A percentile compares a stretch with the other conserved stretches of the same genome.
These are phyloP conservation scores for Spialia ferax DNA, from an alignment of 2,888 invertebrate species.

Conservation along the genomic window DNA sequence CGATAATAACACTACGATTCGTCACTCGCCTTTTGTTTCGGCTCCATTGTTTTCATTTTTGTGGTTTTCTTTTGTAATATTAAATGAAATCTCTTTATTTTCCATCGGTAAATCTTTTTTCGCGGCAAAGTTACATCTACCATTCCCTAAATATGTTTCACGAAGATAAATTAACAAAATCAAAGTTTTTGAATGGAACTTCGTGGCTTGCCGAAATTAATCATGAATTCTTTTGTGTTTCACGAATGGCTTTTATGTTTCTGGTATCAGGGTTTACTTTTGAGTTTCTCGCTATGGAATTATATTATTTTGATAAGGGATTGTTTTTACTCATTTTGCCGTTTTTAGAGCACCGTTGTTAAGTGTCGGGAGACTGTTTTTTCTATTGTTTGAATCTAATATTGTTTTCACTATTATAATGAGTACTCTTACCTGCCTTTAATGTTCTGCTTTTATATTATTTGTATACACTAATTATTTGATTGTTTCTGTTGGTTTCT, in stretches of 20 bases:
- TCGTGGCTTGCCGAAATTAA: conserved; percentile 33
- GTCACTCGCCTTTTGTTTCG: conserved; percentile 36
- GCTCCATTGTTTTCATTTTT: conserved; percentile 37
- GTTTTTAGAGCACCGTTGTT: conserved; percentile 14
- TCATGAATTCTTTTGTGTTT: conserved; percentile 26
- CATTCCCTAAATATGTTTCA: conserved; percentile 40
- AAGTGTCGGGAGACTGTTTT: conserved; percentile 6
- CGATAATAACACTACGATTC: conserved; percentile 38
- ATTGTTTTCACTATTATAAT: conserved; percentile 14
- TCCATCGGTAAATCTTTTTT: conserved; percentile 41
- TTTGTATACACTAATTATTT: conserved; percentile 12
- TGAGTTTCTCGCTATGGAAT: background rate
- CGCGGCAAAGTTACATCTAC: conserved; percentile 40
- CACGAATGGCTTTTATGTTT: conserved; percentile 22
- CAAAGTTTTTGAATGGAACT: conserved; percentile 41
- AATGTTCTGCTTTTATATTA: background rate
- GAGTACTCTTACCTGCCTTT: conserved; percentile 7
- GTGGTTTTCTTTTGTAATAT: conserved; percentile 41
- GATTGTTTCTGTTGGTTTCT: too few relatives aligned
- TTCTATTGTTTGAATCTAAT: conserved; percentile 14
- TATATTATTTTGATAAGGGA: conserved; percentile 29
- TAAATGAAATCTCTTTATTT: conserved; percentile 39
- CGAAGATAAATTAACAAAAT: conserved; percentile 41
- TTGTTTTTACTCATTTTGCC: conserved; percentile 29
- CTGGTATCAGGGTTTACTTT: conserved; percentile 15